Evolutionary conservation across 2,797 vertebrate species (phyloP).

Genomic region (Gallinago stenura): DNA sequence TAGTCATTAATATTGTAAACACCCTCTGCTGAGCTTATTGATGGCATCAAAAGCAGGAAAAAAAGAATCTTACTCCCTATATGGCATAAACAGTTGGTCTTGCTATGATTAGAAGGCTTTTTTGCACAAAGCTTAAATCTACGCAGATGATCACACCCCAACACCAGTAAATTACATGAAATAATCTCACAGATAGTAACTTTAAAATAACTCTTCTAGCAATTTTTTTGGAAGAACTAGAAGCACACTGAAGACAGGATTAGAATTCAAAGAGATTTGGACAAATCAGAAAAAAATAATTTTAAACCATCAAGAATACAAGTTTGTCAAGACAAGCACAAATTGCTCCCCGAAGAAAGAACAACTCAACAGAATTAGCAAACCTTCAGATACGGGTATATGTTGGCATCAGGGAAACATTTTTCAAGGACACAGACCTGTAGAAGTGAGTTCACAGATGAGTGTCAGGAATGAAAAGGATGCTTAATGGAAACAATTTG

Average conservation of each 20-base stretch:
- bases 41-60: not conserved
- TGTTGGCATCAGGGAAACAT: not conserved
- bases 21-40: not conserved
- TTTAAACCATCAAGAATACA: not conserved
- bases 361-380: not conserved
- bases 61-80: not conserved
- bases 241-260: not conserved
- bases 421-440: not conserved
- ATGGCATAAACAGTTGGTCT: not conserved
- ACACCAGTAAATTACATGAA: not conserved
- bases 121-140: not conserved
- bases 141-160: not conserved
- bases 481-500: not conserved
- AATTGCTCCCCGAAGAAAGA: not conserved
- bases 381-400: not conserved
- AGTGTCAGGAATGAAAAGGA: not conserved
- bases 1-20: not conserved
- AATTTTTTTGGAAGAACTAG: not conserved
- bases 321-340: not conserved
- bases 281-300: not conserved
- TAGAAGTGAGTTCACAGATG: not conserved
- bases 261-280: not conserved
- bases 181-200: not conserved
- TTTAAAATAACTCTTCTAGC: not conserved
- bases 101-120: not conserved